These are phyloP conservation scores for Microctonus hyperodae DNA, from an alignment of 2,888 invertebrate species.

Conservation along the genomic window DNA sequence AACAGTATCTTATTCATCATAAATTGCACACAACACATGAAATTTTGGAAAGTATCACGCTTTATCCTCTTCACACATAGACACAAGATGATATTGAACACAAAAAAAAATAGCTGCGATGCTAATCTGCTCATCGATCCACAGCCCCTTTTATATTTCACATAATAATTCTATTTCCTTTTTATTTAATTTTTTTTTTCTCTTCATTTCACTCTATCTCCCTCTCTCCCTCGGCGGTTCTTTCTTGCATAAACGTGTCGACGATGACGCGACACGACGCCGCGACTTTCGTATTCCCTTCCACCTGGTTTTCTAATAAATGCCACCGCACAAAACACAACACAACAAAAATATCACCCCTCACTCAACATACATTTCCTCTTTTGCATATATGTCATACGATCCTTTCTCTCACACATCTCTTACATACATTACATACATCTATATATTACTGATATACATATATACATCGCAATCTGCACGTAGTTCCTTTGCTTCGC, in stretches of 20 bases:
- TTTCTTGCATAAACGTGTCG: background rate
- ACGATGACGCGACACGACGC: background rate
- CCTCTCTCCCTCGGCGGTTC: too few species aligned
- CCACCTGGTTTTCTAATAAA: background rate
- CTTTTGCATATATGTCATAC: slow-evolving; percentile 48
- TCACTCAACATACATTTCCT: background rate
- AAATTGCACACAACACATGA: too few species aligned
- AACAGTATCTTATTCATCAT: too few species aligned
- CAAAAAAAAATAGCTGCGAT: too few species aligned
- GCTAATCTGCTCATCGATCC: slow-evolving; percentile 62
- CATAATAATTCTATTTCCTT: background rate
- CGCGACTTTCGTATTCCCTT: background rate
- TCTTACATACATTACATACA: slow-evolving; percentile 30
- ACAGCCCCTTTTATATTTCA: slow-evolving; percentile 44
- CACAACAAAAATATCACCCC: background rate
- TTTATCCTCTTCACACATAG: slow-evolving; percentile 5
- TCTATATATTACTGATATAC: too few species aligned
- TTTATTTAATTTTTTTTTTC: background rate
- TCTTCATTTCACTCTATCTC: background rate
- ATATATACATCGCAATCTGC: too few species aligned
- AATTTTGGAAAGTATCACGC: too few species aligned
- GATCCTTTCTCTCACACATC: slow-evolving; percentile 45
- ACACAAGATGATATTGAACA: slow-evolving; percentile 39
- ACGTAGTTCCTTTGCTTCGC: slow-evolving; percentile 46
- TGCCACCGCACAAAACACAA: background rate